Base-by-base conservation (phyloP, 2,797 vertebrate species). In the Anguilla marmorata region DNA sequence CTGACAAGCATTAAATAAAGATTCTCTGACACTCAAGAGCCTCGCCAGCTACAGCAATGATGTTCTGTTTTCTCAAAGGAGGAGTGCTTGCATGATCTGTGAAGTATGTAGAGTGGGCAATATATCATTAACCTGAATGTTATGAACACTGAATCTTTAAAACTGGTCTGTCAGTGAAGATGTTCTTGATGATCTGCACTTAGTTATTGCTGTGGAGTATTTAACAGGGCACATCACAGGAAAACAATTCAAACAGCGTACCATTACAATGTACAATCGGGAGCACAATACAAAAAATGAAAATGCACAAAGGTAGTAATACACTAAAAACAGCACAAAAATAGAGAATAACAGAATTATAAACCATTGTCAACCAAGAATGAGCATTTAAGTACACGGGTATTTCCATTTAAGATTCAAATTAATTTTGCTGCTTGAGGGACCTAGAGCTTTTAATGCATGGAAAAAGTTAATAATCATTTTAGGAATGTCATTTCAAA, bases 1-100 rank as follows among this genome's bases (percentile, higher is more conserved):
- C 56, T 66, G 84, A 41, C 30, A 33, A 37, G 58, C 56, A 85
- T 85, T 85, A 85, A 37, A 85, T 60, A 24, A 45, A 24, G 84
- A n/a, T 63, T 85, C 37, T 63, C 33, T 24, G 84, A 33, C 84
- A 21, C 84, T 85, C 41, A 41, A 33, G 84, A 30, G 48, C 7
- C 24, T 56, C 54, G 19, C 54, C 27, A 85, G 84, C 56, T 19
- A 85, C 63, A 60, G 21, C 37, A 41, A 41, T 45, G 30, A 45
- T 85, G 84, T 37, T 37, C 82, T 84, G 16, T 37, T 85, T 41
- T 60, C 56, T 63, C 84, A 63, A 72, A 72, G 69, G 24, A 72
- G 27, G 24, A 30, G 69, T 72, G n/a, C 27, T 72, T 72, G 69
- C 27, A 33, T 7, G 9, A n/a, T 33, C 5, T 72, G 7, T 72